Conservation (phyloP, 2,888 invertebrate genomes). For the Papilio demoleus region DNA sequence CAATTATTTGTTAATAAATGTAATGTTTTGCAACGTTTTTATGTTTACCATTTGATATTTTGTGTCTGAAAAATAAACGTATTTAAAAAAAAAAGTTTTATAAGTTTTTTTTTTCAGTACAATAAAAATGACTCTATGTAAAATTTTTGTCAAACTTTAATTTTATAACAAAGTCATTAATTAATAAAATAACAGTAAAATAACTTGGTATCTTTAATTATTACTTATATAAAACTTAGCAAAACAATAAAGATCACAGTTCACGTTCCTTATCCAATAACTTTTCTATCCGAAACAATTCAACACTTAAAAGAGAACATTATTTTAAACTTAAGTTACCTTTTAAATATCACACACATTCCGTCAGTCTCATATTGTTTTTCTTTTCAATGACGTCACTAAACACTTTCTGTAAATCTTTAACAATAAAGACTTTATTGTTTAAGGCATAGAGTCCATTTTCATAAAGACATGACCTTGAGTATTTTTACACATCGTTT, state of each 20-base stretch:
- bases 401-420: not conserved
- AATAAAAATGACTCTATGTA: too few relatives aligned
- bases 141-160: too few relatives aligned
- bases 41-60: too few relatives aligned
- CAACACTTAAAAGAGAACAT: not conserved
- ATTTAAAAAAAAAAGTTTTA: too few relatives aligned
- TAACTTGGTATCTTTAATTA: not conserved
- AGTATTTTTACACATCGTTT: too few relatives aligned
- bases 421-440: not conserved
- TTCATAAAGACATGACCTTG: not conserved
- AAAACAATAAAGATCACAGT: slow-evolving; percentile 23
- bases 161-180: not conserved
- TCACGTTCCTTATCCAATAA: slow-evolving; percentile 12
- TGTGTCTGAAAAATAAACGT: too few relatives aligned
- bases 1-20: too few relatives aligned
- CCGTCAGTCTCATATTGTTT: not conserved
- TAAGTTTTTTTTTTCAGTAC: too few relatives aligned
- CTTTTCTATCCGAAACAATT: not conserved
- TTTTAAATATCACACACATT: not conserved
- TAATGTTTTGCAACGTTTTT: too few relatives aligned
- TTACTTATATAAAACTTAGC: not conserved
- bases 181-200: not conserved
- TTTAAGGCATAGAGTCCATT: not conserved
- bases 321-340: not conserved
- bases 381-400: not conserved